These are phyloP conservation scores for Zonitis immaculata DNA, from an alignment of 2,888 invertebrate species.

Conservation along the genomic window DNA sequence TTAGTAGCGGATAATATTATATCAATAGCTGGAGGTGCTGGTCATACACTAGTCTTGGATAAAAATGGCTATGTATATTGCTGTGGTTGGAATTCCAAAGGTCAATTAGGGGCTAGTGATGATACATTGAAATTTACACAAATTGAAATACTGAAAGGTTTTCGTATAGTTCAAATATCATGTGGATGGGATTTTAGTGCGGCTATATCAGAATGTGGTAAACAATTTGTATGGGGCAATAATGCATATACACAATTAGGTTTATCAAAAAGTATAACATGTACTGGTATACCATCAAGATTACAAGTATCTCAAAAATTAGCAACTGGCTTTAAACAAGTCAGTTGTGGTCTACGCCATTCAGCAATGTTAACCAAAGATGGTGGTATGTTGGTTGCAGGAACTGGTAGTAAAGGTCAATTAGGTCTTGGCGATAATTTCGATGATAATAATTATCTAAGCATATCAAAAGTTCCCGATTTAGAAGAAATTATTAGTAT, in stretches of 20 bases:
- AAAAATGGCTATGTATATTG: conserved; percentile 63
- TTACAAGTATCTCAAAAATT: conserved; percentile 47
- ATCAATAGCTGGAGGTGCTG: conserved; percentile 70
- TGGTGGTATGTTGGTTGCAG: conserved; percentile 60
- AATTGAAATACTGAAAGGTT: conserved; percentile 55
- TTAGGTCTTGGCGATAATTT: conserved; percentile 55
- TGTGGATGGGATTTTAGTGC: conserved; percentile 83
- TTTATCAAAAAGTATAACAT: conserved; percentile 49
- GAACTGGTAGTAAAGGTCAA: conserved; percentile 65
- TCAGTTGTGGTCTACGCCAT: conserved; percentile 68
- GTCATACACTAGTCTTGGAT: conserved; percentile 68
- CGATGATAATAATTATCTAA: conserved; percentile 47
- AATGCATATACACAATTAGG: conserved; percentile 76
- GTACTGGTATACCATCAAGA: conserved; percentile 46
- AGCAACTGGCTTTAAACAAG: conserved; percentile 52
- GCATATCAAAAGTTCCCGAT: conserved; percentile 53
- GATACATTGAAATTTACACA: conserved; percentile 55
- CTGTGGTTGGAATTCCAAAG: conserved; percentile 75
- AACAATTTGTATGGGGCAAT: conserved; percentile 78
- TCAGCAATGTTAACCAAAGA: conserved; percentile 60
- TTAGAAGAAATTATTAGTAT: conserved; percentile 58
- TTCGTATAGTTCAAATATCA: conserved; percentile 57
- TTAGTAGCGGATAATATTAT: conserved; percentile 52
- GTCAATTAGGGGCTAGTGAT: conserved; percentile 62
- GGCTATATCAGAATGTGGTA: conserved; percentile 64